These are phyloP conservation scores for Abrostola triplasia DNA, from an alignment of 2,888 invertebrate genomes.

Conservation along the genomic window DNA sequence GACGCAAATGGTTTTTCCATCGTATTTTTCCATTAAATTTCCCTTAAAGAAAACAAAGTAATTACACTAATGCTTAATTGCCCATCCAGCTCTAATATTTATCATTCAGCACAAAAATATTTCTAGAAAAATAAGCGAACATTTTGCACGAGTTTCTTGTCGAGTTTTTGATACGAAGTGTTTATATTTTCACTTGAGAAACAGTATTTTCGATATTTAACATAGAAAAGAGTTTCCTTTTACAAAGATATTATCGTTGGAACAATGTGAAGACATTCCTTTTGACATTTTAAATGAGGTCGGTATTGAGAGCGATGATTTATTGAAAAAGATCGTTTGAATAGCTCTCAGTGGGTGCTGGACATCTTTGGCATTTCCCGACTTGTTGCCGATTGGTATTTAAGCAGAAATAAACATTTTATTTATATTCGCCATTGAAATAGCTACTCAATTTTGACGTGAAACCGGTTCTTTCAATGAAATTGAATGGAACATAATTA, in stretches of 20 bases:
- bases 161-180: not conserved
- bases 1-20: constrained; percentile 36
- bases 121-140: constrained; percentile 20
- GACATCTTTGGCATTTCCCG: not conserved
- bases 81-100: constrained; percentile 22
- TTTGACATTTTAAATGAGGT: constrained; percentile 15
- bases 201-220: not conserved
- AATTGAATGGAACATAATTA: too few relatives aligned
- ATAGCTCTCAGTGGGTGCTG: not conserved
- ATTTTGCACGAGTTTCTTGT: not conserved
- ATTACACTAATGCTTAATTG: constrained; percentile 59
- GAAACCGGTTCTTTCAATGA: too few relatives aligned
- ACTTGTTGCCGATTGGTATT: not conserved
- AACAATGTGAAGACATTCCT: constrained; percentile 6
- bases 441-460: not conserved
- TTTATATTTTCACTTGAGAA: not conserved
- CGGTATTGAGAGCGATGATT: constrained; percentile 16
- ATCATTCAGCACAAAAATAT: constrained; percentile 25
- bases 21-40: constrained; percentile 55
- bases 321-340: constrained; percentile 16
- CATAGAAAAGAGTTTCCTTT: not conserved
- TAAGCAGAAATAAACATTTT: not conserved
- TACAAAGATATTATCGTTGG: not conserved
- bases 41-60: constrained; percentile 58
- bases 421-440: not conserved